Conservation (phyloP, 1,140 invertebrate species). For the Homarus americanus region DNA sequence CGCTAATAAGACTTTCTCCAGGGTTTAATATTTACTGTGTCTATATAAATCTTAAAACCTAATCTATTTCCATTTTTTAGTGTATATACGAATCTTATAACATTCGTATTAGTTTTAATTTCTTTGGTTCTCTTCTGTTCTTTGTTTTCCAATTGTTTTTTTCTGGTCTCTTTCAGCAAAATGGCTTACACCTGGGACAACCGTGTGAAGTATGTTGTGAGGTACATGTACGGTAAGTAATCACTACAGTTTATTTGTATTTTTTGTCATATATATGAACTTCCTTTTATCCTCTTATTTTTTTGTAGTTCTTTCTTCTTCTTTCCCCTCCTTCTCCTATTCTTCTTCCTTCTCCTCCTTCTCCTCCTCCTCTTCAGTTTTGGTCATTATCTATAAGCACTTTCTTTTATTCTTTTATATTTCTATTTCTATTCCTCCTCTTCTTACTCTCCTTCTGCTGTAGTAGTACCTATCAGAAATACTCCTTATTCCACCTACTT, state of each 20-base stretch:
- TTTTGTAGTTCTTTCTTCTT: background rate
- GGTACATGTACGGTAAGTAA: conserved; percentile 75
- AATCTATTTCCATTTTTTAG: background rate
- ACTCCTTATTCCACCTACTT: too few relatives aligned
- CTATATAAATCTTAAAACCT: too few relatives aligned
- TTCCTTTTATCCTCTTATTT: background rate
- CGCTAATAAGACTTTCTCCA: too few relatives aligned
- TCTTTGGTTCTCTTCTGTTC: background rate
- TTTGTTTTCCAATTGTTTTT: background rate
- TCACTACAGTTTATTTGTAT: background rate
- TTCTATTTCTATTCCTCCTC: background rate
- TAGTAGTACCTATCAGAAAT: too few relatives aligned
- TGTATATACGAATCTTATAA: too few relatives aligned
- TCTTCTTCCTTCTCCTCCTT: conserved; percentile 2
- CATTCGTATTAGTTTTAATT: too few relatives aligned
- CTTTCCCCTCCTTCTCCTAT: background rate
- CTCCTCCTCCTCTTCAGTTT: conserved; percentile 14
- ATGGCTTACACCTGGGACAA: conserved; percentile 90
- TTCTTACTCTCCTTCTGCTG: too few relatives aligned
- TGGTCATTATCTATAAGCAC: conserved; percentile 7
- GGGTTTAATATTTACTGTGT: too few relatives aligned
- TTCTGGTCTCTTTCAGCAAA: conserved; percentile 66
- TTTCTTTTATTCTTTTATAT: conserved; percentile 5
- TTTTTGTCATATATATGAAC: background rate
- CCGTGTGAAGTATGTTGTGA: conserved; percentile 87